Evolutionary conservation across 1,140 invertebrate genomes (phyloP).

Genomic region (Babylonia areolata): DNA sequence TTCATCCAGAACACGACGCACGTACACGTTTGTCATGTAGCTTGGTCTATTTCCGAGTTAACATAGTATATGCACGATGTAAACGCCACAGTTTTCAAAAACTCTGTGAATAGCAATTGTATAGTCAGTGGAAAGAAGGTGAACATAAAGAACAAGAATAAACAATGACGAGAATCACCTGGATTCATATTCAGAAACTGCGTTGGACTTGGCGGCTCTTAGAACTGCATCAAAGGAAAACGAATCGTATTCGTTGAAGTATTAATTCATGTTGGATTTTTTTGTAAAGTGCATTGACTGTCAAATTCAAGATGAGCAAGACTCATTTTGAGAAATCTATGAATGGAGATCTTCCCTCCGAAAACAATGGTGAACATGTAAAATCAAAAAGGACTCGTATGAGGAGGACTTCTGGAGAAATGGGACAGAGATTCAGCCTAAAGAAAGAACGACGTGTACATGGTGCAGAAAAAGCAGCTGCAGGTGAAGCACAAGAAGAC

Average conservation of each 20-base stretch:
- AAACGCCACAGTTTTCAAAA: too few relatives aligned
- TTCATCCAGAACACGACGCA: background rate
- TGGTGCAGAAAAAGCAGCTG: conserved; percentile 11
- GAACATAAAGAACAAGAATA: too few relatives aligned
- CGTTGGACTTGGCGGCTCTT: too few relatives aligned
- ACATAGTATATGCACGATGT: too few relatives aligned
- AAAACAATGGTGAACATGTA: conserved; percentile 16
- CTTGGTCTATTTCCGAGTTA: too few relatives aligned
- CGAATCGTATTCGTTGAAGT: too few relatives aligned
- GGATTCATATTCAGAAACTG: too few relatives aligned
- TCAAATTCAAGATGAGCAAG: conserved; percentile 46
- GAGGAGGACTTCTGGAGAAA: conserved; percentile 32
- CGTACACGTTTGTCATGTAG: background rate
- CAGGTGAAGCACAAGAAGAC: conserved; percentile 24
- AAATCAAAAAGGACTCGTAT: conserved; percentile 35
- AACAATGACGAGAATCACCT: too few relatives aligned
- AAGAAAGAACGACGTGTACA: conserved; percentile 32
- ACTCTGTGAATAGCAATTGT: too few relatives aligned
- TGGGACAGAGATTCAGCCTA: conserved; percentile 36
- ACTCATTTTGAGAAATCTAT: conserved; percentile 45
- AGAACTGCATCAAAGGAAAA: too few relatives aligned
- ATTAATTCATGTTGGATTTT: background rate
- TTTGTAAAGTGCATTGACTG: background rate
- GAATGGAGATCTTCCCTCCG: conserved; percentile 45
- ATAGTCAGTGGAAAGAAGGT: too few relatives aligned